Conservation (phyloP, 2,888 invertebrate species). For the Ectemnius continuus region DNA sequence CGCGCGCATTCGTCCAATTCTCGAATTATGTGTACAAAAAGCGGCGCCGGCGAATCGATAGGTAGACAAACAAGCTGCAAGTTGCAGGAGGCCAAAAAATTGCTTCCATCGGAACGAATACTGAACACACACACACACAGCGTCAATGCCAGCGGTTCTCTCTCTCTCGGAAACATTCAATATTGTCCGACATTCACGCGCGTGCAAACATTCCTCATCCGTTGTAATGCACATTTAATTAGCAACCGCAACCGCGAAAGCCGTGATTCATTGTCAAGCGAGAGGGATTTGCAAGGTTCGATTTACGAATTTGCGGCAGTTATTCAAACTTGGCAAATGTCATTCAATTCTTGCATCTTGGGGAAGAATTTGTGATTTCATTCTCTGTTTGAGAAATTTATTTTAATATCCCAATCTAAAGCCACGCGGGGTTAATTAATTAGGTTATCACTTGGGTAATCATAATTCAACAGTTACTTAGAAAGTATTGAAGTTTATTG, state of each 20-base stretch:
- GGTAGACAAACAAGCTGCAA: constrained; percentile 18
- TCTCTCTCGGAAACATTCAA: constrained; percentile 13
- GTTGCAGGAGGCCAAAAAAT: constrained; percentile 21
- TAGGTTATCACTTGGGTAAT: too few relatives aligned
- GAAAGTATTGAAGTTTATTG: too few relatives aligned
- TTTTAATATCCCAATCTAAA: too few relatives aligned
- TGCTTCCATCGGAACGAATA: constrained; percentile 22
- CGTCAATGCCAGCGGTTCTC: constrained; percentile 7
- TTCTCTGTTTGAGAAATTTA: too few relatives aligned
- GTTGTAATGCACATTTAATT: constrained; percentile 39
- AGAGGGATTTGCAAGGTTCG: neutral
- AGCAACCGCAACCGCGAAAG: constrained; percentile 17
- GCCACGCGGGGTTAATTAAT: too few relatives aligned
- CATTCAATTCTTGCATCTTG: too few relatives aligned
- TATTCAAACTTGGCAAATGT: too few relatives aligned
- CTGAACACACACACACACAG: too few relatives aligned
- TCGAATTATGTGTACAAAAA: neutral
- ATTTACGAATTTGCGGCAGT: too few relatives aligned
- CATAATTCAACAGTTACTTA: too few relatives aligned
- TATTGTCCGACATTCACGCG: constrained; percentile 9
- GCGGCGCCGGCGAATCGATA: constrained; percentile 28
- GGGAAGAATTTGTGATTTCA: too few relatives aligned
- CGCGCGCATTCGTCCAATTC: too few relatives aligned
- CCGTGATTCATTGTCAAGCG: constrained; percentile 30
- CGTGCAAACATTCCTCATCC: constrained; percentile 19